Base-by-base conservation (phyloP, 1,140 invertebrate genomes). In the Halictus rubicundus region DNA sequence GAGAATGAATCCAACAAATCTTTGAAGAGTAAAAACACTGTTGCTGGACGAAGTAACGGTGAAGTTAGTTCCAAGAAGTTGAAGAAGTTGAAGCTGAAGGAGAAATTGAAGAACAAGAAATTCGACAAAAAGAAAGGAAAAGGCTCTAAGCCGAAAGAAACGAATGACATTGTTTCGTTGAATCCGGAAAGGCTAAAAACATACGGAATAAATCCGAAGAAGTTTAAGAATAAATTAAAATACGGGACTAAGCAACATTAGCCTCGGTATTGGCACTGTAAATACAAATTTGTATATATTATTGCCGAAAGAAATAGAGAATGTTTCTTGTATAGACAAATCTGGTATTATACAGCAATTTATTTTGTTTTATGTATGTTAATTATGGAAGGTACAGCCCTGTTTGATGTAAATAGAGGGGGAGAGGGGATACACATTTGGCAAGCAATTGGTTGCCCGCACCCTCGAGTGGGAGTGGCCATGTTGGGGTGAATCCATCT, bases 151-250 rank as follows among this genome's bases (percentile, higher is more conserved):
- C 32, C 52, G 19, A 70, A 69, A 23, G 66, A 83, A 54, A 25
- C 52, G 10, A 89, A 93, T 80, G 49, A 92, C 21, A 87, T 94
- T 21, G 84, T 88, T 70, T 93, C 92, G 16, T 88, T 97, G 39
- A 95, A 96, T 65, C 96, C 97, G 91, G 95, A 96, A 78, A 94
- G 98, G 81, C 92, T 99, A 1, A 95, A 95, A 89, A 97, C 97
- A 0, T 99, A 97, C 92, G 98, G 97, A 78, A 95, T 99, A 60
- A 98, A 98, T 94, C 97, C 98, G 1, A 98, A 97, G 84, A 98
- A 98, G 89, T 97, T 96, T 76, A 96, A 95, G 90, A 95, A 95
- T 85, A 95, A 95, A 88, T 79, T 94, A 8, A 95, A 95, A 88
- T 95, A 94, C 83, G 90, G 92, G n/a, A 94, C 92, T 46, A 88